Conservation (phyloP, 2,797 vertebrate species). For the Carduelis carduelis region DNA sequence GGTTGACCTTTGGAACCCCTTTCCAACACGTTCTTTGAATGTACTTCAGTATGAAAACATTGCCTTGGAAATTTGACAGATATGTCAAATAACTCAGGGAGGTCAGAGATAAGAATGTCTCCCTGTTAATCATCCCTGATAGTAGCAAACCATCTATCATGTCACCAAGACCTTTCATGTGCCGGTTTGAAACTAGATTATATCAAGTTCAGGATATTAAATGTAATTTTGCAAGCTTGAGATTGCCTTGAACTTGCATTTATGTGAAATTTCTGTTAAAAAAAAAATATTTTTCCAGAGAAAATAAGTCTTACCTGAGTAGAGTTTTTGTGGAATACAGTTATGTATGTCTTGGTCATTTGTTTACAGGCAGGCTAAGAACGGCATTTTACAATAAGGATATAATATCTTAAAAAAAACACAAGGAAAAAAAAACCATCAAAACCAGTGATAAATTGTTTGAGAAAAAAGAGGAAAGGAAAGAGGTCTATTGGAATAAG, state of each 20-base stretch:
- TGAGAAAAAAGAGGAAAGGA: not conserved
- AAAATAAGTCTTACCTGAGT: not conserved
- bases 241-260: not conserved
- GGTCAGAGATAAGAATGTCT: not conserved
- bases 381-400: not conserved
- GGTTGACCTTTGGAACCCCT: not conserved
- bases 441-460: not conserved
- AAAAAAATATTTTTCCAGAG: not conserved
- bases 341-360: not conserved
- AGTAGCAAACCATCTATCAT: not conserved
- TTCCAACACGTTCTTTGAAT: not conserved
- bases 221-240: not conserved
- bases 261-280: not conserved
- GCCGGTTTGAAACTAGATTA: not conserved
- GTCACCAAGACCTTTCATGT: not conserved
- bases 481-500: not conserved
- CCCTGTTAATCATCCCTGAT: not conserved
- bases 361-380: not conserved
- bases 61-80: not conserved
- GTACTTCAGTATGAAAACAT: not conserved
- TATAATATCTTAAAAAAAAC: not conserved
- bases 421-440: fast-evolving
- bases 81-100: conserved; percentile 3
- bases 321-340: not conserved
- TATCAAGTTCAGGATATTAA: not conserved